phyloP scores from a whole-genome alignment of 2,888 invertebrate genomes.

The Eurytoma adleriae region DNA sequence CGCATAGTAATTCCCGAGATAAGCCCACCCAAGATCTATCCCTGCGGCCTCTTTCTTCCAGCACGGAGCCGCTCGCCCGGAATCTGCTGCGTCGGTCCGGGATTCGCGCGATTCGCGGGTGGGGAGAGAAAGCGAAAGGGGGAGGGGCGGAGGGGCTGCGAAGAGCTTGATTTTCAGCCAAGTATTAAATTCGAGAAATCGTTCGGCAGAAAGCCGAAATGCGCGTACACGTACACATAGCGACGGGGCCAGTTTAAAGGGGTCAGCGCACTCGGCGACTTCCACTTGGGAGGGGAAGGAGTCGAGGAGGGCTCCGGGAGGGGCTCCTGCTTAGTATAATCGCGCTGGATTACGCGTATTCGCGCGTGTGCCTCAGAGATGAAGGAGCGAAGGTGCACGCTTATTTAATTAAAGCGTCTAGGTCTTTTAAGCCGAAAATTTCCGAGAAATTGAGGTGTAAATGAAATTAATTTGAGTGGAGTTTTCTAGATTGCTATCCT shows the following conservation, averaged over 20 bases:
- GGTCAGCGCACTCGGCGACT: conserved; percentile 46
- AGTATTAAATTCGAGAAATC: conserved; percentile 57
- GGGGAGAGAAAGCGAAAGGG: no score
- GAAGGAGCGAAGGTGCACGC: background rate
- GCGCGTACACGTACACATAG: background rate
- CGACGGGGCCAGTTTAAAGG: background rate
- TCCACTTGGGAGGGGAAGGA: background rate
- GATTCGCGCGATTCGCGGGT: conserved; percentile 7
- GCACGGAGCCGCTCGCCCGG: conserved; percentile 9
- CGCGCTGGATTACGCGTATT: conserved; percentile 3
- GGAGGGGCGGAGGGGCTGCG: background rate
- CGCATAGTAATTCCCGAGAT: conserved; percentile 57
- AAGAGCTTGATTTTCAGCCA: conserved; percentile 56
- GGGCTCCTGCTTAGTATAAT: conserved; percentile 21
- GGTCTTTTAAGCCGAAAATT: conserved; percentile 24
- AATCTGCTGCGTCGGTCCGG: conserved; percentile 26
- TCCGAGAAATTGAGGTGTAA: background rate
- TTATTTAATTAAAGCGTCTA: conserved; percentile 43
- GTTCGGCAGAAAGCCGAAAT: conserved; percentile 21
- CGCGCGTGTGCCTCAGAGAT: background rate
- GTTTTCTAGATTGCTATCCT: no score
- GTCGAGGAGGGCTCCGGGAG: no score
- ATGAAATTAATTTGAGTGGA: no score
- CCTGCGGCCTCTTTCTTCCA: conserved; percentile 49
- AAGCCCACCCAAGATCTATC: conserved; percentile 51